phyloP scores from a whole-genome alignment of 1,140 invertebrate genomes.

The Drosophila seguyi region DNA sequence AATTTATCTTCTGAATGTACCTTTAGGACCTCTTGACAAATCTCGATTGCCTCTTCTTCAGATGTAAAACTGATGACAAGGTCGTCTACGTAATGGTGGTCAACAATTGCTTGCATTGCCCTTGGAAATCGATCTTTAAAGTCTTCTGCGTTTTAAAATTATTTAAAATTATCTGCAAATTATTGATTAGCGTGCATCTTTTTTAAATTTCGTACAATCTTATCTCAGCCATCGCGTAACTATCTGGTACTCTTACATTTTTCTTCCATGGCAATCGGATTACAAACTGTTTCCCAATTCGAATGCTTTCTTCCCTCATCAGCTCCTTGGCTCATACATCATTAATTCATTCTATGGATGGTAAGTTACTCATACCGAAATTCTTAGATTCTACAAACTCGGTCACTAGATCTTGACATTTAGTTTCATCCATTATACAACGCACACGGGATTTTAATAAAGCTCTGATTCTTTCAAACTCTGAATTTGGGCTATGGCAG shows the following conservation, averaged over 20 bases:
- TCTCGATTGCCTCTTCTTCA: slow-evolving; percentile 8
- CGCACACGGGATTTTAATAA: not conserved
- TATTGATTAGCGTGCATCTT: too few species aligned
- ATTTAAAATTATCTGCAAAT: too few species aligned
- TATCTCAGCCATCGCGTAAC: not conserved
- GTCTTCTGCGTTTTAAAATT: too few species aligned
- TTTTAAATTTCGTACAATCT: too few species aligned
- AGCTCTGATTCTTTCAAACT: not conserved
- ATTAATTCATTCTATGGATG: not conserved
- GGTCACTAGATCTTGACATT: not conserved
- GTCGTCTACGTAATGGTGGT: slow-evolving; percentile 9
- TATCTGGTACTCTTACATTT: not conserved
- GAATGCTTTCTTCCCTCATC: not conserved
- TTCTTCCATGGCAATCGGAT: not conserved
- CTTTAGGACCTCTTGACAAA: slow-evolving; percentile 12
- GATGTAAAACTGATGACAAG: slow-evolving; percentile 14
- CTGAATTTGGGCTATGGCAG: not conserved
- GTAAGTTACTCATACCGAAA: not conserved
- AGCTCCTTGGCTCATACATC: not conserved
- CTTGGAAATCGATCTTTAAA: not conserved
- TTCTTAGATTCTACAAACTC: not conserved
- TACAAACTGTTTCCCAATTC: not conserved
- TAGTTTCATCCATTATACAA: not conserved
- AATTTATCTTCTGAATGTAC: not conserved
- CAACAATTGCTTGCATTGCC: not conserved